These are phyloP conservation scores for Aegithalos caudatus DNA, from an alignment of 2,113 vertebrate species.

Conservation along the genomic window DNA sequence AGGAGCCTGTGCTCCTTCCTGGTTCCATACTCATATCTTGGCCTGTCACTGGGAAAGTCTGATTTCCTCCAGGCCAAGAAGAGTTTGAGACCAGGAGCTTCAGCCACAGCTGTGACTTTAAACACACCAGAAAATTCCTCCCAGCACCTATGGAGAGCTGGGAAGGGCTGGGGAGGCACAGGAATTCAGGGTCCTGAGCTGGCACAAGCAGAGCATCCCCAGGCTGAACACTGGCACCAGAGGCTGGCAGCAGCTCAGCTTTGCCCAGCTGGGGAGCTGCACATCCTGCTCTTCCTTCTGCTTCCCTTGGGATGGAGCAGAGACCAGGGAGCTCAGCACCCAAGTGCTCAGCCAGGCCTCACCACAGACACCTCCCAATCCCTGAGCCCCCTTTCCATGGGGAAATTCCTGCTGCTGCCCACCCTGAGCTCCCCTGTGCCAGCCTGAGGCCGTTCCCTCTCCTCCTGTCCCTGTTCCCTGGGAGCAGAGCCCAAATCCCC, in stretches of 20 bases:
- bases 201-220: neutral
- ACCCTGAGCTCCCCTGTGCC: neutral
- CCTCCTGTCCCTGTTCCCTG: neutral
- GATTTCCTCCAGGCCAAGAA: neutral
- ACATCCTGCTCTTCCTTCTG: slow-evolving; percentile 4
- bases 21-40: neutral
- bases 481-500: neutral
- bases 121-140: neutral
- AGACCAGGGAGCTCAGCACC: neutral
- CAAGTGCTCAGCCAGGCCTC: rapidly evolving
- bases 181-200: rapidly evolving
- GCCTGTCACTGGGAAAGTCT: neutral
- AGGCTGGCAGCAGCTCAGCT: neutral
- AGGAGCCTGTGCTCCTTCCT: neutral
- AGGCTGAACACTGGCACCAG: neutral
- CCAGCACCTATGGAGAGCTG: neutral
- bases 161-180: neutral
- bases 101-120: neutral
- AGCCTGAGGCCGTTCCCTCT: neutral
- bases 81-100: neutral
- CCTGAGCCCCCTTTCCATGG: neutral
- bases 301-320: neutral
- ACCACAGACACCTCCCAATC: neutral
- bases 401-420: neutral
- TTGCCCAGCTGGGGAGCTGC: neutral